Conservation (phyloP, 2,113 vertebrate species). For the Balaeniceps rex region DNA sequence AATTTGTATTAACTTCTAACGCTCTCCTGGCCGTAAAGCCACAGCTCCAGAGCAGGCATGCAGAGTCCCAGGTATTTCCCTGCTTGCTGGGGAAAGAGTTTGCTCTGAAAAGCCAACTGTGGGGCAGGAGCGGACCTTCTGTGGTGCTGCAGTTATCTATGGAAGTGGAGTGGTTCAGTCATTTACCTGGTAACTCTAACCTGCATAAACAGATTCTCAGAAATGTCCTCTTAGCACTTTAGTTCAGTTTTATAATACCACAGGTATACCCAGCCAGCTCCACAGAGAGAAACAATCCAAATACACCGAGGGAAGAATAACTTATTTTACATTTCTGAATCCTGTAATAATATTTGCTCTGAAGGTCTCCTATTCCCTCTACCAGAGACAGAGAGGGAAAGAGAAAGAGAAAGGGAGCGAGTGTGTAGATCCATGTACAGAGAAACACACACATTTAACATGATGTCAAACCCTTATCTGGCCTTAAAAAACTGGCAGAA, state of each 20-base stretch:
- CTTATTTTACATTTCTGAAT: slow-evolving; percentile 5
- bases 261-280: neutral
- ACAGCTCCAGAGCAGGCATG: neutral
- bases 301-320: neutral
- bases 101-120: neutral
- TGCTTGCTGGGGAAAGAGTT: neutral
- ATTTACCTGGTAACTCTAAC: neutral
- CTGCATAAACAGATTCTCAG: neutral
- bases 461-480: slow-evolving; percentile 61
- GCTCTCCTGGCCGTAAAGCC: neutral
- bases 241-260: neutral
- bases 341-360: slow-evolving; percentile 6
- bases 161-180: neutral
- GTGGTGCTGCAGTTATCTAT: neutral
- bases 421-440: neutral
- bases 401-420: neutral
- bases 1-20: slow-evolving; percentile 22
- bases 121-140: neutral
- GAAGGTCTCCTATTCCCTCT: neutral
- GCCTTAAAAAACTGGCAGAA: slow-evolving; percentile 57
- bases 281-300: neutral
- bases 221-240: neutral
- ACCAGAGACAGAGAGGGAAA: neutral
- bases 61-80: neutral
- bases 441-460: neutral